Evolutionary conservation across 2,113 vertebrate species (phyloP).

Genomic region (Malurus elegans): DNA sequence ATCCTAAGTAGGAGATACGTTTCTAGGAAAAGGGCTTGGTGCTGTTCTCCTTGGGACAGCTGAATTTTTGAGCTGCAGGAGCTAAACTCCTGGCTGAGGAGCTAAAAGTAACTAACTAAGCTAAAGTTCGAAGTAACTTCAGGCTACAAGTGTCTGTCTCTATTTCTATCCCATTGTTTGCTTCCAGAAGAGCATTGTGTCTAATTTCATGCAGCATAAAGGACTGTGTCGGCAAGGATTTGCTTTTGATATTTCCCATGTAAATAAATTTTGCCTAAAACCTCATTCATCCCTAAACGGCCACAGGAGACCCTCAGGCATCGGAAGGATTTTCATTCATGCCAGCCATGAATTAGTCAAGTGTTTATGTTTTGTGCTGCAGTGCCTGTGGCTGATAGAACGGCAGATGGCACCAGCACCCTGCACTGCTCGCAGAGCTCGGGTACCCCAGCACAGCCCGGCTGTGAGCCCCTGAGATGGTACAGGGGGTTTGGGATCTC

Average conservation of each 20-base stretch:
- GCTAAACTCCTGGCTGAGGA: background rate
- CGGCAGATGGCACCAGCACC: conserved; percentile 60
- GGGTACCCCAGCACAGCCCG: background rate
- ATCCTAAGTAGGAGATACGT: background rate
- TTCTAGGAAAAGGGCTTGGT: background rate
- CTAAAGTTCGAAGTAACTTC: background rate
- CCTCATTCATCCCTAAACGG: background rate
- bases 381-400: background rate
- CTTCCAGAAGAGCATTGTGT: background rate
- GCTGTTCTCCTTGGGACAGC: background rate
- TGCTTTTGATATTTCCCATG: background rate
- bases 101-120: background rate
- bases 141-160: background rate
- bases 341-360: background rate
- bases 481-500: background rate
- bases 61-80: background rate
- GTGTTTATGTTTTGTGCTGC: background rate
- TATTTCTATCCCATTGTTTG: background rate
- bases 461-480: fast-evolving
- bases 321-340: background rate
- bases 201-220: background rate
- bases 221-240: background rate
- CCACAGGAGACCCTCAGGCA: background rate
- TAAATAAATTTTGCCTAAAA: background rate
- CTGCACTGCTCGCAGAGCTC: background rate